A percentile compares a stretch with the other conserved stretches of the same genome.
phyloP scores from a whole-genome alignment of 2,797 vertebrate species.

The Brachyrhaphis roseni region DNA sequence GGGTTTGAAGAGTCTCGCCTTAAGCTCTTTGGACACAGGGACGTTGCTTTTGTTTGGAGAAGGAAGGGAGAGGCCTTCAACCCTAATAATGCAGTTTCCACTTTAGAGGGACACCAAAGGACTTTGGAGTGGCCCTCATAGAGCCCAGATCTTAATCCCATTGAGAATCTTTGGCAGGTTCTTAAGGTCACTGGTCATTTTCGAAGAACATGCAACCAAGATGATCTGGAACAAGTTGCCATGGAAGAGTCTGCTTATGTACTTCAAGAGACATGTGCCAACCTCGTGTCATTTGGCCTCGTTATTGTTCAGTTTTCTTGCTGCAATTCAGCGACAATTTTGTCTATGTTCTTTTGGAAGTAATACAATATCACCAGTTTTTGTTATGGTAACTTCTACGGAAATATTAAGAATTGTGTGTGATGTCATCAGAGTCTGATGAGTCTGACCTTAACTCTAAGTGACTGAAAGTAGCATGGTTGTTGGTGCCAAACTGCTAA shows the following conservation, averaged over 20 bases:
- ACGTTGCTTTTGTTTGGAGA: too few relatives aligned
- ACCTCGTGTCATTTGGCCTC: too few relatives aligned
- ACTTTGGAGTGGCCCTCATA: not conserved
- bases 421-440: too few relatives aligned
- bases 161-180: not conserved
- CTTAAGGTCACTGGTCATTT: not conserved
- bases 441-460: not conserved
- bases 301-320: too few relatives aligned
- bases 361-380: not conserved
- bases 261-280: too few relatives aligned
- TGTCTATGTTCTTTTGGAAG: not conserved
- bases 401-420: too few relatives aligned
- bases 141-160: not conserved
- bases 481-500: not conserved
- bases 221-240: not conserved
- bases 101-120: too few relatives aligned
- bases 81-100: too few relatives aligned
- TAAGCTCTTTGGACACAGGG: too few relatives aligned
- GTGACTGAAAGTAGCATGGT: not conserved
- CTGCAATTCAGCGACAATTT: too few relatives aligned
- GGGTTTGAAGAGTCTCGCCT: too few relatives aligned
- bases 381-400: not conserved
- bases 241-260: not conserved
- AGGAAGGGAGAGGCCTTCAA: too few relatives aligned
- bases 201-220: not conserved